These are phyloP conservation scores for Drosophila paramelanica DNA, from an alignment of 2,888 invertebrate genomes.

Conservation along the genomic window DNA sequence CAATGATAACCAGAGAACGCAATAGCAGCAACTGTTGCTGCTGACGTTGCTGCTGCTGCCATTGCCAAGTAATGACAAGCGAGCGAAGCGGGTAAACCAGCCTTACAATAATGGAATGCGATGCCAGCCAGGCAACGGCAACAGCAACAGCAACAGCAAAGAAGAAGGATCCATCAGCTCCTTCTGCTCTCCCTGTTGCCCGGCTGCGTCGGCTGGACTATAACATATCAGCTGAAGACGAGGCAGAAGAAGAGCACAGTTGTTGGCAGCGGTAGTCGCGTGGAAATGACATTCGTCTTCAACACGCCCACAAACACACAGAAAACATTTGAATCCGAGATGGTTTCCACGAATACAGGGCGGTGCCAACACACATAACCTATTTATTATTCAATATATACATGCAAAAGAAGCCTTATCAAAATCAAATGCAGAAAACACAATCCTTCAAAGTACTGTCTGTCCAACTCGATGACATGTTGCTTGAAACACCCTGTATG, in stretches of 20 bases:
- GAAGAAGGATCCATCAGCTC: no score
- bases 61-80: constrained; percentile 61
- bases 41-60: constrained; percentile 19
- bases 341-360: constrained; percentile 24
- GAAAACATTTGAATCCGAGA: constrained; percentile 25
- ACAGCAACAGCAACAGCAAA: no score
- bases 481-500: constrained; percentile 57
- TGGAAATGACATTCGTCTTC: constrained; percentile 79
- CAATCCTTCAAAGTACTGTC: no score
- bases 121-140: background rate
- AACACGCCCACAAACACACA: constrained; percentile 55
- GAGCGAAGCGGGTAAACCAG: constrained; percentile 47
- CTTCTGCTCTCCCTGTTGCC: no score
- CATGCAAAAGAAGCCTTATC: no score
- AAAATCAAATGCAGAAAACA: no score
- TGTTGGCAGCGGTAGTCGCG: constrained; percentile 61
- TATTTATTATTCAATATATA: background rate
- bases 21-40: constrained; percentile 73
- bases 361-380: background rate
- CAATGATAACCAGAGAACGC: constrained; percentile 60
- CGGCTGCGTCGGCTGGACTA: constrained; percentile 8
- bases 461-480: background rate
- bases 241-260: constrained; percentile 26
- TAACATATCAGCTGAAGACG: constrained; percentile 8
- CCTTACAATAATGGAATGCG: constrained; percentile 37